phyloP scores from a whole-genome alignment of 2,888 invertebrate genomes.

The Lasioglossum leucozonium region DNA sequence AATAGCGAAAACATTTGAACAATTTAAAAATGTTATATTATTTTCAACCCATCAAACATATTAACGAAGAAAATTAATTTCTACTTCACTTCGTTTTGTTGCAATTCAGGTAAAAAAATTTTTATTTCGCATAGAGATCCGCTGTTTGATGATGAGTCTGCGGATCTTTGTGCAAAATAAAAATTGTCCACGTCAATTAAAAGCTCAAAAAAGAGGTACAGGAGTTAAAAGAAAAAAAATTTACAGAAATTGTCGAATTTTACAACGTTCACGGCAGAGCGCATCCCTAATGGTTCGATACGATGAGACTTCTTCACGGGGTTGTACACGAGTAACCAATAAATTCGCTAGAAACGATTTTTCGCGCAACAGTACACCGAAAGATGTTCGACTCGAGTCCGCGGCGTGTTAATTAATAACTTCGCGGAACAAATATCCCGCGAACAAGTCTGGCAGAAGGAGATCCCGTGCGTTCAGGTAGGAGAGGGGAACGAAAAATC shows the following conservation, averaged over 20 bases:
- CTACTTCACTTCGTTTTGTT: no score
- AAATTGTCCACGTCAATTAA: no score
- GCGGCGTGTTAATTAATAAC: constrained; percentile 16
- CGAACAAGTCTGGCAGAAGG: neutral
- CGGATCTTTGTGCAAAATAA: no score
- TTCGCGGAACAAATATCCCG: neutral
- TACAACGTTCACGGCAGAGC: neutral
- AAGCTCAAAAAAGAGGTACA: no score
- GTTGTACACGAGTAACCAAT: neutral
- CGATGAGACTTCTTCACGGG: neutral
- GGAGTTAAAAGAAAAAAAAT: no score
- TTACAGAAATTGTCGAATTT: neutral
- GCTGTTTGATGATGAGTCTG: no score
- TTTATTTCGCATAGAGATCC: no score
- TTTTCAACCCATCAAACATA: no score
- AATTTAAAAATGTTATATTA: no score
- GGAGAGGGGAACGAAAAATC: constrained; percentile 12
- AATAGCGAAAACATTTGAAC: no score
- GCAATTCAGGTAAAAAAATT: no score
- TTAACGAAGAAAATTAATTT: no score
- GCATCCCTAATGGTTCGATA: neutral
- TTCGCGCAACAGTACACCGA: neutral
- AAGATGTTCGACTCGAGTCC: neutral
- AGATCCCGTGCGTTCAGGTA: neutral
- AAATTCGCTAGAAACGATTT: neutral